Evolutionary conservation across 2,797 vertebrate species (phyloP), one percentile per base, ranked within the genome.

Genomic region (Passerculus sandwichensis): DNA sequence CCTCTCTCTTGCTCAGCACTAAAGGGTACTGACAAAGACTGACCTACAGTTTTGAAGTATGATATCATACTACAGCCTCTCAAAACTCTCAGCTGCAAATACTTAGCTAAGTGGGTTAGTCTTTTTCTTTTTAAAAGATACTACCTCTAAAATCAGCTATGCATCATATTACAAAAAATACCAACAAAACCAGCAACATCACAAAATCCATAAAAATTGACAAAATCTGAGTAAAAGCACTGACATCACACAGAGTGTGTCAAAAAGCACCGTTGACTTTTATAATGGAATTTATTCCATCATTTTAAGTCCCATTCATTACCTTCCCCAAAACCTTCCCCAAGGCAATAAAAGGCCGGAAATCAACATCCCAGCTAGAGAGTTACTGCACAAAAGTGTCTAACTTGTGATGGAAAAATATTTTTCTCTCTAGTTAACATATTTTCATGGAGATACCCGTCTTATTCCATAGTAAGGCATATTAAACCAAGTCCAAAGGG

Each of bases 401-500:
- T 29, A 70, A 72, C 47, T 77, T 47, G 26, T 2, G 16, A 83
- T 8, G 16, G 65, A 76, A 95, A 94, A 94, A 59, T n/a, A 62
- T 38, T 93, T 85, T 92, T 65, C 81, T 83, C 47, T 44, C 34
- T 90, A 62, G 13, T 90, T 93, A 73, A 38, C 22, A 10, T 65
- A 65, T 75, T 86, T 94, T 88, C 30, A 75, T 36, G 59, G 54
- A 69, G 62, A 89, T 72, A 86, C 3, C 9, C 77, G 36, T 66
- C 47, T 69, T 69, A 38, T 20, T 32, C 50, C 44, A 69, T 90
- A 84, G 30, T 45, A 72, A 78, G 25, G 60, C 34, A 42, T 64
- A 81, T 54, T 88, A 92, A 89, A 77, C 9, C 16, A 88, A 75
- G 34, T 40, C 76, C 82, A 95, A 93, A 78, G 51, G 75, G 82